Percentiles rank a stretch among this genome's conserved stretches.
Evolutionary conservation across 2,113 vertebrate species (phyloP).

Genomic region (Daubentonia madagascariensis): DNA sequence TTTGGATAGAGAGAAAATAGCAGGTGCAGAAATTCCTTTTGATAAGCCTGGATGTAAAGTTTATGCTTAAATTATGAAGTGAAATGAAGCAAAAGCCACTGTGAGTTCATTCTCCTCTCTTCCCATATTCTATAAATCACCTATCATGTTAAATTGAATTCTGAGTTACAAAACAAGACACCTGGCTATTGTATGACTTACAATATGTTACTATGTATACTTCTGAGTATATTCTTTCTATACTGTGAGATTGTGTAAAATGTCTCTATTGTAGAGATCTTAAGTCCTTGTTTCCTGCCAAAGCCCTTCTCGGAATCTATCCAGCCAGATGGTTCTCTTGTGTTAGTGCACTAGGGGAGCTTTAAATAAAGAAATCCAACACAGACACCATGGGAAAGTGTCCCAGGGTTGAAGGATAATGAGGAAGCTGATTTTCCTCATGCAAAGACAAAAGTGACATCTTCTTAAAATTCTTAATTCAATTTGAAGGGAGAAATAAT

Average conservation of each 20-base stretch:
- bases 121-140: no score
- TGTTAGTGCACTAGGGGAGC: neutral
- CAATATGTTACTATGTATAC: rapidly evolving
- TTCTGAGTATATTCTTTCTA: neutral
- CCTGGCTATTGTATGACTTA: no score
- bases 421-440: conserved; percentile 23
- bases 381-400: neutral
- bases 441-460: conserved; percentile 20
- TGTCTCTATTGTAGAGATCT: rapidly evolving
- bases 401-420: neutral
- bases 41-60: neutral
- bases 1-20: neutral
- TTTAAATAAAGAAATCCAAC: conserved; percentile 31
- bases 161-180: no score
- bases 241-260: neutral
- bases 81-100: neutral
- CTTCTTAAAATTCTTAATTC: conserved; percentile 50
- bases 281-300: neutral
- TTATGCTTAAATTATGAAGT: no score
- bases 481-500: conserved; percentile 54
- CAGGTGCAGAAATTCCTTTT: neutral
- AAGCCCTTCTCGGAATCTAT: neutral
- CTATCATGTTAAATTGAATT: neutral
- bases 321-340: conserved; percentile 32
- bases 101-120: neutral